These are phyloP conservation scores for Octopus sinensis DNA, from an alignment of 1,140 invertebrate species.

Conservation along the genomic window DNA sequence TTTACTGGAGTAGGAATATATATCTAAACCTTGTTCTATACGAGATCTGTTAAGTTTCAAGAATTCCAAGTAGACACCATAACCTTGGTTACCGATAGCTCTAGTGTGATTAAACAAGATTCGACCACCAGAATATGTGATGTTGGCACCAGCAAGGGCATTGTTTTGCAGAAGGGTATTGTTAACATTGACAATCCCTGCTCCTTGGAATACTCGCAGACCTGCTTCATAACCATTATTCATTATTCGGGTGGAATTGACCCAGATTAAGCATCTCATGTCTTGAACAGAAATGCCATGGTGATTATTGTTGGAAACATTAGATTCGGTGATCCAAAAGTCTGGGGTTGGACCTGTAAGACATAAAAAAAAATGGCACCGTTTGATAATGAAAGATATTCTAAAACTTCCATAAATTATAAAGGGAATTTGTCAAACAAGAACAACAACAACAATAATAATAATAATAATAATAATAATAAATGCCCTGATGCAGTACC, in stretches of 20 bases:
- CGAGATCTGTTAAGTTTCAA: constrained; percentile 43
- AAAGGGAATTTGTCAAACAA: not conserved
- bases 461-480: too few relatives aligned
- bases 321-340: constrained; percentile 44
- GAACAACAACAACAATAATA: too few relatives aligned
- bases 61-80: constrained; percentile 50
- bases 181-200: constrained; percentile 51
- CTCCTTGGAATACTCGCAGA: constrained; percentile 50
- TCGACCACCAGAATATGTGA: constrained; percentile 86
- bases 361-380: too few relatives aligned
- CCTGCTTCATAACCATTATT: constrained; percentile 54
- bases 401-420: not conserved
- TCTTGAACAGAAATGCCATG: constrained; percentile 55
- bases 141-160: constrained; percentile 62
- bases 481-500: too few relatives aligned
- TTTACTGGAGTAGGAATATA: constrained; percentile 41
- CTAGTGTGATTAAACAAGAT: constrained; percentile 80
- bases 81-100: constrained; percentile 60
- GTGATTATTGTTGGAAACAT: constrained; percentile 47
- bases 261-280: constrained; percentile 46
- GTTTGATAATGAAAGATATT: too few relatives aligned
- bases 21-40: constrained; percentile 37
- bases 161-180: constrained; percentile 48
- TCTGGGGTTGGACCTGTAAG: constrained; percentile 45
- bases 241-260: constrained; percentile 45